These are phyloP conservation scores for Echinops telfairi DNA, from an alignment of 2,113 vertebrate species.

Conservation along the genomic window DNA sequence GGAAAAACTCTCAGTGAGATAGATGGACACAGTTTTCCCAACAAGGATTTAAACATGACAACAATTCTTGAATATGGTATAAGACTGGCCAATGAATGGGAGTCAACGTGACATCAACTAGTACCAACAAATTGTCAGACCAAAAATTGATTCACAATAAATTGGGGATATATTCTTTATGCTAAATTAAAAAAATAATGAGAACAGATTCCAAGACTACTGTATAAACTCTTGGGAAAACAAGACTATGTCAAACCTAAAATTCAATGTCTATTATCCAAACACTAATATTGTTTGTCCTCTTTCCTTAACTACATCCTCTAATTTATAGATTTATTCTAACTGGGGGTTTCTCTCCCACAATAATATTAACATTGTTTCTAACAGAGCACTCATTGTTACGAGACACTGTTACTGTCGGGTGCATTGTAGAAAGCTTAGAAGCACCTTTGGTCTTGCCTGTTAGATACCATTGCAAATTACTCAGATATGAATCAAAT, in stretches of 20 bases:
- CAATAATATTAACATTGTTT: background rate
- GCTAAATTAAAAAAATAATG: background rate
- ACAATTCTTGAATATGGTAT: background rate
- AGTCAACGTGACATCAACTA: background rate
- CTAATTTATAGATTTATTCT: no score
- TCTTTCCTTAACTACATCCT: background rate
- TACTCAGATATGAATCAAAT: background rate
- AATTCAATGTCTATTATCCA: background rate
- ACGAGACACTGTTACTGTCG: no score
- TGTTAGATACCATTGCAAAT: no score
- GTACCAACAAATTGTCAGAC: background rate
- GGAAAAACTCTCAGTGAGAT: background rate
- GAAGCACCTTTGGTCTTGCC: no score
- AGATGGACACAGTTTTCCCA: background rate
- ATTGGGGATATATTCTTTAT: background rate
- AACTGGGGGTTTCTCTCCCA: no score
- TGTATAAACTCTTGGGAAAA: background rate
- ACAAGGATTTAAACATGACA: background rate
- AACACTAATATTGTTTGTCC: no score
- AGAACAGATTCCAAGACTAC: background rate
- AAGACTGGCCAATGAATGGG: background rate
- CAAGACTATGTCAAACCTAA: background rate
- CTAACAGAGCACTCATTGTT: background rate
- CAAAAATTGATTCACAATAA: background rate
- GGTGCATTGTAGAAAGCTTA: no score